Percentiles rank a stretch among this genome's conserved stretches.
Conservation (phyloP, 2,113 vertebrate genomes). For the Phylloscopus trochilus region DNA sequence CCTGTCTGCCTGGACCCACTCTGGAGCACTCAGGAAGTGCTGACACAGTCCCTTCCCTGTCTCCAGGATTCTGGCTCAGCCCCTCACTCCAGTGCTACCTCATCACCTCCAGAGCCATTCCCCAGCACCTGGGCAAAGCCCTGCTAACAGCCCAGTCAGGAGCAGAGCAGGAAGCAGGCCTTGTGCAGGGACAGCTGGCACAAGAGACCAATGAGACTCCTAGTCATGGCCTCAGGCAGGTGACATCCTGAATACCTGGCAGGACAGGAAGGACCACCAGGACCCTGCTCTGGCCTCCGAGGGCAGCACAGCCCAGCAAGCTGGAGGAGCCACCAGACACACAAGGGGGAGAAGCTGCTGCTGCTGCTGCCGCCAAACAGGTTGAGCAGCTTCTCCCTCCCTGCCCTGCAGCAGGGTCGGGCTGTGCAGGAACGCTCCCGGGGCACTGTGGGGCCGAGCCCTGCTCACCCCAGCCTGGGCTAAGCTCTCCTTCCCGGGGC, state of each 20-base stretch:
- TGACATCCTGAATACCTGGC: too few relatives aligned
- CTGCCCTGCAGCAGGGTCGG: not conserved
- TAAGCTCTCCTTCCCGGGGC: rapidly evolving
- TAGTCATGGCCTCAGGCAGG: rapidly evolving
- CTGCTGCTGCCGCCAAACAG: not conserved
- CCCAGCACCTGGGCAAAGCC: not conserved
- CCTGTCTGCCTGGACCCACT: not conserved
- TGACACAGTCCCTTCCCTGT: not conserved
- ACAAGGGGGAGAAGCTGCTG: not conserved
- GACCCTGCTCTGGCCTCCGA: not conserved
- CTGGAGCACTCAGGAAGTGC: not conserved
- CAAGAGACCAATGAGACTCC: rapidly evolving
- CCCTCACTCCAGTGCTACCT: rapidly evolving
- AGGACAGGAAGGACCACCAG: not conserved
- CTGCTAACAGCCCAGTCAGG: rapidly evolving
- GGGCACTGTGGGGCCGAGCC: not conserved
- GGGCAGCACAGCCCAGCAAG: not conserved
- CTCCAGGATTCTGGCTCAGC: not conserved
- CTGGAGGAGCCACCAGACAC: not conserved
- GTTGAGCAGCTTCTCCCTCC: not conserved
- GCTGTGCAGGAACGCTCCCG: not conserved
- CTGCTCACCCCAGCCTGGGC: not conserved
- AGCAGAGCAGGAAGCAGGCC: not conserved
- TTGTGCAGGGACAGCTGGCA: not conserved
- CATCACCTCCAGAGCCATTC: too few relatives aligned